Conservation (phyloP, 2,797 vertebrate species). For the Channallabes apus region DNA sequence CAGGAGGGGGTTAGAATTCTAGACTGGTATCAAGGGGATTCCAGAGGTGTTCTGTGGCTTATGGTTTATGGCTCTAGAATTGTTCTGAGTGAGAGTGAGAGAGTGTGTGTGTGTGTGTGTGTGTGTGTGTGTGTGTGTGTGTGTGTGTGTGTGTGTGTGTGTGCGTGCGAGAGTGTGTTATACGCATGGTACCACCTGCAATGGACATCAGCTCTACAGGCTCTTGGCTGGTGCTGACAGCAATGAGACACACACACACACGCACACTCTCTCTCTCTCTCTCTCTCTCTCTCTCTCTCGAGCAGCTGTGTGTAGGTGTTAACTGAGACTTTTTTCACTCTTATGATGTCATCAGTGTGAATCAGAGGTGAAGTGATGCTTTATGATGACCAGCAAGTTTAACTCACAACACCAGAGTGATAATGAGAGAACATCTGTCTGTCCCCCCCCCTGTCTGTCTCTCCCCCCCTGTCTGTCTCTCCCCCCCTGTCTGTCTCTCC, state of each 20-base stretch:
- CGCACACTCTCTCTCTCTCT: too few species aligned
- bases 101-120: too few species aligned
- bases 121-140: too few species aligned
- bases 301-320: constrained; percentile 9
- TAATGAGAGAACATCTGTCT: too few species aligned
- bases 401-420: not conserved
- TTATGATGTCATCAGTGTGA: constrained; percentile 25
- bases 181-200: not conserved
- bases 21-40: not conserved
- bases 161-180: not conserved
- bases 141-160: not conserved
- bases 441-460: too few species aligned
- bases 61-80: too few species aligned
- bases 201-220: not conserved
- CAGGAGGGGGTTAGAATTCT: not conserved
- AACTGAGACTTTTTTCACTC: not conserved
- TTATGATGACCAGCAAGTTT: constrained; percentile 1
- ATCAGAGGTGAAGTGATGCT: constrained; percentile 24
- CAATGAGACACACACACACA: not conserved
- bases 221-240: constrained; percentile 14
- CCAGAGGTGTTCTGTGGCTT: too few species aligned
- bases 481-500: too few species aligned
- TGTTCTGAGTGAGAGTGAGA: too few species aligned
- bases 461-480: too few species aligned
- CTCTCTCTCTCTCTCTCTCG: not conserved